Evolutionary conservation across 2,888 invertebrate genomes (phyloP), one percentile per base, ranked within the genome.

Genomic region (Drosophila kambysellisi): DNA sequence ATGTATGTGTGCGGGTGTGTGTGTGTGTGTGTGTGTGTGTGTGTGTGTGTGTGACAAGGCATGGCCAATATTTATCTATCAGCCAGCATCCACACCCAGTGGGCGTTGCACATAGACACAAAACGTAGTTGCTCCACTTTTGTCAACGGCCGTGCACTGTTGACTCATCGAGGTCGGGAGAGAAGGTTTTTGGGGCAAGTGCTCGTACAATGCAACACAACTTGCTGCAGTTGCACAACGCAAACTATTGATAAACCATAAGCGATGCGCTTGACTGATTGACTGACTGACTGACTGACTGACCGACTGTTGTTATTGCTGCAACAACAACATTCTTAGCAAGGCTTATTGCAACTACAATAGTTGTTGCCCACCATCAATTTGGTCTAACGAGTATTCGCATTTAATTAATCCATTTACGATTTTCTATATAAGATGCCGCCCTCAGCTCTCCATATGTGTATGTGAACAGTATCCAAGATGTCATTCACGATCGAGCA

Each of bases 1-100:
- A 50, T 20, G 43, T 35, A 39, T 48, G 32, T 25, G 5, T 32
- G 25, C 63, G 20, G 30, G 9, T 52, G 4, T 56, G 41, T 41
- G 3, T 56, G 33, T 50, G 48, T 25, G 20, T 25, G 20, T 25
- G 20, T 69, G 39, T 56, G 9, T 39, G 0, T 25, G 20, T 46
- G 7, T 53, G 8, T 50, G 3, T 62, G 50, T 54, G 56, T 29
- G n/a, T 60, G 51, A 50, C 68, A 67, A 78, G 84, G 87, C 84
- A 78, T 81, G 86, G 64, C 83, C 68, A 64, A 64, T 69, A 68
- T 58, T 46, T 56, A 53, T 73, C 4, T 25, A 53, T 35, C 33
- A 33, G 33, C 15, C 82, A 62, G 57, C 58, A 25, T 70, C 83
- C 83, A 87, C 83, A 83, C 83, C 89, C 84, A 83, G 83, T 89